phyloP scores from a whole-genome alignment of 2,113 vertebrate genomes.

The Campylorhamphus procurvoides region DNA sequence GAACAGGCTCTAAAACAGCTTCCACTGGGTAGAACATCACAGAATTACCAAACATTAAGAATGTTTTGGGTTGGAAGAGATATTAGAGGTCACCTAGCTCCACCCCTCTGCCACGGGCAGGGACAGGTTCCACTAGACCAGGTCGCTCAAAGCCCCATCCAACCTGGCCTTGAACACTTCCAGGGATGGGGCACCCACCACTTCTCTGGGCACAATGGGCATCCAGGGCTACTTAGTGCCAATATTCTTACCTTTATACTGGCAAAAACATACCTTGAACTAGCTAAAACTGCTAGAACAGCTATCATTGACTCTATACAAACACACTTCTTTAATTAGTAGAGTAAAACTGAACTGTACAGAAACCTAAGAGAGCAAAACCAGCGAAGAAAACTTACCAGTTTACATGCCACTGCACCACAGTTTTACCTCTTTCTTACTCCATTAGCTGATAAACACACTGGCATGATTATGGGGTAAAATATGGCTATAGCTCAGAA shows the following conservation, averaged over 20 bases:
- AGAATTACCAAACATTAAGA: background rate
- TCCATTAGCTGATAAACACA: background rate
- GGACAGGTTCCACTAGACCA: background rate
- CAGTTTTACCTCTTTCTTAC: background rate
- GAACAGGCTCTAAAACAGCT: background rate
- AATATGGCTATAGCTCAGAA: background rate
- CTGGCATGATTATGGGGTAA: background rate
- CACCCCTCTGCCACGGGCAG: background rate
- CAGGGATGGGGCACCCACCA: rapidly evolving
- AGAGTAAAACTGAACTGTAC: background rate
- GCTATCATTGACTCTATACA: background rate
- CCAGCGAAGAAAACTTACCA: background rate
- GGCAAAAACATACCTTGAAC: background rate
- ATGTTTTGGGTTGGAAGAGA: background rate
- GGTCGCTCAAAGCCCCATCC: background rate
- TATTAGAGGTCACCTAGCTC: background rate
- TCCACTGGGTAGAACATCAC: background rate
- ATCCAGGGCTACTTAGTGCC: background rate
- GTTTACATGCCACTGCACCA: background rate
- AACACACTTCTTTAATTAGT: background rate
- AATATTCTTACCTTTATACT: background rate
- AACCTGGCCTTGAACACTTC: background rate
- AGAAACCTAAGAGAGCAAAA: background rate
- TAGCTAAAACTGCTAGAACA: rapidly evolving
- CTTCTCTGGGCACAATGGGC: background rate